Percentiles rank a stretch among this genome's conserved stretches.
These are phyloP conservation scores for Agrotis segetum DNA, from an alignment of 2,888 invertebrate species.

Conservation along the genomic window DNA sequence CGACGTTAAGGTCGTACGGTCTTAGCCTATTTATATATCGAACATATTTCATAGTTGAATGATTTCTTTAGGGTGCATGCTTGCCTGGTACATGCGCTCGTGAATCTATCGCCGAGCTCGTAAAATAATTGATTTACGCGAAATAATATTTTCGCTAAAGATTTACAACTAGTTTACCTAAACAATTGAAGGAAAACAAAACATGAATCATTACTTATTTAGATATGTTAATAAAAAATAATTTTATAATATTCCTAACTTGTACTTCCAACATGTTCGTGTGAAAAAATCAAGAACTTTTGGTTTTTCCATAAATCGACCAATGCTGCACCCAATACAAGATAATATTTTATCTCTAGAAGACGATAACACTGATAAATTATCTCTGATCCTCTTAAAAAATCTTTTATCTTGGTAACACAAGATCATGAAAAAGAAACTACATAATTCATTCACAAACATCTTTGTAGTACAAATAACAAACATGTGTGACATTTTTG, in stretches of 20 bases:
- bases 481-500: conserved; percentile 19
- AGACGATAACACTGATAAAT: conserved; percentile 21
- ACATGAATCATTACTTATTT: background rate
- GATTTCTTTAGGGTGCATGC: conserved; percentile 63
- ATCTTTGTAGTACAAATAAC: conserved; percentile 15
- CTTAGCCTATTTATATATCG: conserved; percentile 81
- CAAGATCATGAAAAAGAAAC: background rate
- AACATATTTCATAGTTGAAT: conserved; percentile 70
- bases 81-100: conserved; percentile 49
- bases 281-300: background rate
- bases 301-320: background rate
- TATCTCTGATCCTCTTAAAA: background rate
- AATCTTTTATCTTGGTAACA: background rate
- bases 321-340: background rate
- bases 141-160: background rate
- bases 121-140: conserved; percentile 48
- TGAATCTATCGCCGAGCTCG: conserved; percentile 31
- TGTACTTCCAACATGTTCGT: background rate
- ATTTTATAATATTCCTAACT: too few relatives aligned
- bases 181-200: conserved; percentile 24
- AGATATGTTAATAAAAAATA: too few relatives aligned
- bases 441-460: background rate
- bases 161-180: background rate
- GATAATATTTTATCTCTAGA: conserved; percentile 15
- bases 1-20: conserved; percentile 80